Percentiles rank a stretch among this genome's conserved stretches.
phyloP scores from a whole-genome alignment of 2,113 vertebrate genomes.

The Hipposideros armiger region DNA sequence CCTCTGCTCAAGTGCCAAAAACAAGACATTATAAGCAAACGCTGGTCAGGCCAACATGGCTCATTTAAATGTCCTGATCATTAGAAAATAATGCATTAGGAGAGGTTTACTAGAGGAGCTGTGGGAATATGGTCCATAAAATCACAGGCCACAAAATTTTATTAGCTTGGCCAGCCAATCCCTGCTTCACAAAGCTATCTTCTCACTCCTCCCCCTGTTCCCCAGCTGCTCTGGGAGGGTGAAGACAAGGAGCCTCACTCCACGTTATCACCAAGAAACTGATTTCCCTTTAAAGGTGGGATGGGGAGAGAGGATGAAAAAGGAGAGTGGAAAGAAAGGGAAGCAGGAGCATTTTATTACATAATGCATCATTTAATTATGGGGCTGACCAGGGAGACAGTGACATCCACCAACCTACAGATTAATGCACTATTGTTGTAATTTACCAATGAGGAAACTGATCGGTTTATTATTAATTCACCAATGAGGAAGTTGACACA shows the following conservation, averaged over 20 bases:
- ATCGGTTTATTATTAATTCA: background rate
- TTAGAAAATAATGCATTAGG: background rate
- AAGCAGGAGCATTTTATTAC: background rate
- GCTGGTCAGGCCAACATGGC: background rate
- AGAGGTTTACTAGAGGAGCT: background rate
- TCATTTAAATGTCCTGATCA: background rate
- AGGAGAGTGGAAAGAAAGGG: background rate
- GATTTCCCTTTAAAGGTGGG: background rate
- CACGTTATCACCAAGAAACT: background rate
- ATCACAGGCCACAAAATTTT: background rate
- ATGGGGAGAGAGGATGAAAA: background rate
- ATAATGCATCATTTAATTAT: background rate
- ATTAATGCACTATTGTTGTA: background rate
- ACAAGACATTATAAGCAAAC: background rate
- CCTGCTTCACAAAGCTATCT: background rate
- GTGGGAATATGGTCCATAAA: background rate
- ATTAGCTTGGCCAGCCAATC: background rate
- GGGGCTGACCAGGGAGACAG: background rate
- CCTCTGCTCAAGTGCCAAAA: background rate
- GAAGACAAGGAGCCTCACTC: background rate
- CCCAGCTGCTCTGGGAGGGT: background rate
- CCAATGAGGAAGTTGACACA: background rate
- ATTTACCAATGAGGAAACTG: background rate
- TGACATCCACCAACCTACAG: background rate
- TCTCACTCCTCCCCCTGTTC: background rate